Evolutionary conservation across 2,888 invertebrate genomes (phyloP), one percentile per base, ranked within the genome.

Genomic region (Schizotus pectinicornis): DNA sequence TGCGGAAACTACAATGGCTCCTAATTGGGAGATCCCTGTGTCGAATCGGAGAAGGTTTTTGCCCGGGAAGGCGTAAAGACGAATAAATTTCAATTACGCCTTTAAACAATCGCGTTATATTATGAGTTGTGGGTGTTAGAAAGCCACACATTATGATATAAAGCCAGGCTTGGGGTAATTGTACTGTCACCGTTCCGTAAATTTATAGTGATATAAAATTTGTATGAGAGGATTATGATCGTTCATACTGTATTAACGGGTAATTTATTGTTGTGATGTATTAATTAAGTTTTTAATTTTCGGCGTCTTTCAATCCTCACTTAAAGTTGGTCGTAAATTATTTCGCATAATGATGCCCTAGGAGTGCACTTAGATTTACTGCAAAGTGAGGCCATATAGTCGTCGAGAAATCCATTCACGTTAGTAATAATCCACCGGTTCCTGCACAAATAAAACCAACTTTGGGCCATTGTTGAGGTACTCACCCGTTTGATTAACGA

Each of bases 201-300:
- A 67, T 67, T 67, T 67, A 67, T 65, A 58, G 63, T 56, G 61
- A 67, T 67, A 65, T 67, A 67, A 67, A 67, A 63, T 65, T 52
- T 62, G 62, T 60, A 55, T 50, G 59, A 63, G 62, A 63, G 49
- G 52, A 62, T 62, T 64, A 56, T 62, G 49, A 46, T 30, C 47
- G 53, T 47, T 54, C 51, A 37, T 51, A 55, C 42, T 64, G 36
- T 45, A 61, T 61, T 62, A 60, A 56, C 58, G 42, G 34, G 35
- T 60, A 52, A 64, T 64, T 60, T 62, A 64, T 58, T 14, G 30
- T 43, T 12, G 34, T 39, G 64, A 59, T 61, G 34, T 53, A 57
- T 57, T 59, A 59, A 59, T 68, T 67, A 52, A 32, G 59, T 68
- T 65, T 68, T 69, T 65, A 52, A 35, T 59, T 57, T 57, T 55